Evolutionary conservation across 2,113 vertebrate species (phyloP).

Genomic region (Zapornia atra): DNA sequence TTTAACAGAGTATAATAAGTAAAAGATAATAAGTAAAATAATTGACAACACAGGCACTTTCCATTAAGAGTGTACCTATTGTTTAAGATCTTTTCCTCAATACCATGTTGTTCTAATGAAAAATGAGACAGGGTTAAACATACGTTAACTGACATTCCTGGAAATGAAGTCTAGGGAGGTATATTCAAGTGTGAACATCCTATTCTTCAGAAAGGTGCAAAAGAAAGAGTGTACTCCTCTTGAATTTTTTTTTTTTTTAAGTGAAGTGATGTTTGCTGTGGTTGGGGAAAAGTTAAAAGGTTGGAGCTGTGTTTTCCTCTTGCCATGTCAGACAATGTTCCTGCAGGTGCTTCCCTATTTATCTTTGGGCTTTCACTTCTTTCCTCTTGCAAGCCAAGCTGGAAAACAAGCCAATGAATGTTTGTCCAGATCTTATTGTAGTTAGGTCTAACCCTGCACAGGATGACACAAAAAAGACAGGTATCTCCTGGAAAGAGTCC

Average conservation of each 20-base stretch:
- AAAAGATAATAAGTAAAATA: background rate
- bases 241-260: background rate
- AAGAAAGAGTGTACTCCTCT: background rate
- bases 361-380: background rate
- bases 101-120: background rate
- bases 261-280: background rate
- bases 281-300: background rate
- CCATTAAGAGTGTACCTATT: background rate
- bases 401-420: background rate
- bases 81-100: background rate
- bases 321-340: background rate
- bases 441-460: background rate
- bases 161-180: background rate
- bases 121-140: background rate
- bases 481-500: too few relatives aligned
- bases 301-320: background rate
- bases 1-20: background rate
- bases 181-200: background rate
- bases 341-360: background rate
- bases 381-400: background rate
- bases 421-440: background rate
- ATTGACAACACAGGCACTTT: background rate
- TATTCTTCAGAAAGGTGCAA: background rate
- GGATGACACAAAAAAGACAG: background rate
- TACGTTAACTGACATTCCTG: background rate